phyloP scores from a whole-genome alignment of 2,113 vertebrate species.

The Eulemur rufifrons region DNA sequence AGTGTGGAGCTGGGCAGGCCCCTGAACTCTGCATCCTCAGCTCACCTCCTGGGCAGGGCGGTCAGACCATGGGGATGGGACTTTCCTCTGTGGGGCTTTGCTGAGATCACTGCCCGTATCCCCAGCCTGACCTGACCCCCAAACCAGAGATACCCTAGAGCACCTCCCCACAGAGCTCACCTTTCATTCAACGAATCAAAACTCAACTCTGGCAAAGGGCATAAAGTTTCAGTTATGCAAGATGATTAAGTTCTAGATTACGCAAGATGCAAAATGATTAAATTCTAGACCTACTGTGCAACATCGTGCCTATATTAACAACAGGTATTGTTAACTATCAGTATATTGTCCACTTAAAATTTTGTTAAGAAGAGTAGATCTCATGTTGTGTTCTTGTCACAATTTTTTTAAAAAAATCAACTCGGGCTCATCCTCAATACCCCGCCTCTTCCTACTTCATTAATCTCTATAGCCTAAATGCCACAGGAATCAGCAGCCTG shows the following conservation, averaged over 20 bases:
- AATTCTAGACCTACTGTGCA: not conserved
- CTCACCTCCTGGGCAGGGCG: not conserved
- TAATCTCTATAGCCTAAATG: not conserved
- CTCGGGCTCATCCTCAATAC: not conserved
- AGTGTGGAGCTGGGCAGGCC: not conserved
- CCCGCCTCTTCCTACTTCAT: not conserved
- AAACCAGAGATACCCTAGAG: not conserved
- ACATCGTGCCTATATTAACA: not conserved
- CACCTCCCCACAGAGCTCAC: not conserved
- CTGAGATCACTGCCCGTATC: not conserved
- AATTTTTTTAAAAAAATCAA: not conserved
- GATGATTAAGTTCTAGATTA: not conserved
- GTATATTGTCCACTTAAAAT: not conserved
- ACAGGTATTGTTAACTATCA: not conserved
- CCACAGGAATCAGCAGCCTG: not conserved
- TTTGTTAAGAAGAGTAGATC: not conserved
- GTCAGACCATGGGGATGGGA: not conserved
- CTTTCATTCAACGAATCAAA: conserved; percentile 7
- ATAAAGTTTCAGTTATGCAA: not conserved
- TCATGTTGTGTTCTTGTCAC: not conserved
- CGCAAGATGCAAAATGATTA: not conserved
- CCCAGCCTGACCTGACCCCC: not conserved
- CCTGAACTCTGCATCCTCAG: not conserved
- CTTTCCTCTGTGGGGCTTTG: not conserved
- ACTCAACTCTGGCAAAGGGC: not conserved